Conservation (phyloP, 2,113 vertebrate species). For the Megaleporinus macrocephalus region DNA sequence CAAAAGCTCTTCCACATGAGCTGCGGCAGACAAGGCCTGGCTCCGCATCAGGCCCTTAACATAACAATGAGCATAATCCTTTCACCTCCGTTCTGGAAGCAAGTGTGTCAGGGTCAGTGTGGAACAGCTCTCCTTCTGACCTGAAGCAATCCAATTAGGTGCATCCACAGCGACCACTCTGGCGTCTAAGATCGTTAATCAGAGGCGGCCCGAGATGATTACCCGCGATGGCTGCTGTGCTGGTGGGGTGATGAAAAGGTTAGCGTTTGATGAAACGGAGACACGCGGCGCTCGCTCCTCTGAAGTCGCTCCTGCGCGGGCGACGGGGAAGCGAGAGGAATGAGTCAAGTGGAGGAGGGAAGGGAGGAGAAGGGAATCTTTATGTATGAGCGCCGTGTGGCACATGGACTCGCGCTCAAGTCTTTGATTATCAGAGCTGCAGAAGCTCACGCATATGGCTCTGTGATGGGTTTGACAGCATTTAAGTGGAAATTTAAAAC, state of each 20-base stretch:
- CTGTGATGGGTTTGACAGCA: slow-evolving; percentile 73
- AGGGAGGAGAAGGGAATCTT: slow-evolving; percentile 69
- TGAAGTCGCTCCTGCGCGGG: slow-evolving; percentile 42
- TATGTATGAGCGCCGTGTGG: slow-evolving; percentile 67
- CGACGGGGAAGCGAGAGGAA: slow-evolving; percentile 35
- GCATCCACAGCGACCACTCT: slow-evolving; percentile 57
- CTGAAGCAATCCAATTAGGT: slow-evolving; percentile 70
- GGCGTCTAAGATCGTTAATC: slow-evolving; percentile 66
- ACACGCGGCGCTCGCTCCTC: slow-evolving; percentile 72
- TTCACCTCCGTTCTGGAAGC: background rate
- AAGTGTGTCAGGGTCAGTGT: slow-evolving; percentile 42
- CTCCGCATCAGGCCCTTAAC: slow-evolving; percentile 16
- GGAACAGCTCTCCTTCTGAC: slow-evolving; percentile 63
- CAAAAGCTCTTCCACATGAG: too few species aligned
- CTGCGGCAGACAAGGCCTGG: background rate
- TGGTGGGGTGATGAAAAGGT: slow-evolving; percentile 73
- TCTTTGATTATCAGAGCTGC: slow-evolving; percentile 50
- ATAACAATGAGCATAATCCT: slow-evolving; percentile 2
- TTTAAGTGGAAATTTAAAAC: slow-evolving; percentile 73
- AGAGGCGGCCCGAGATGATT: slow-evolving; percentile 66
- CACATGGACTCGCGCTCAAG: slow-evolving; percentile 16
- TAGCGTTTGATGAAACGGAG: slow-evolving; percentile 69
- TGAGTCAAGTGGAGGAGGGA: slow-evolving; percentile 11
- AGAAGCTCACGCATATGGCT: slow-evolving; percentile 65
- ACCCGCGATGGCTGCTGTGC: slow-evolving; percentile 53